Base-by-base conservation (phyloP, 2,113 vertebrate genomes). In the Oreocharis arfaki region DNA sequence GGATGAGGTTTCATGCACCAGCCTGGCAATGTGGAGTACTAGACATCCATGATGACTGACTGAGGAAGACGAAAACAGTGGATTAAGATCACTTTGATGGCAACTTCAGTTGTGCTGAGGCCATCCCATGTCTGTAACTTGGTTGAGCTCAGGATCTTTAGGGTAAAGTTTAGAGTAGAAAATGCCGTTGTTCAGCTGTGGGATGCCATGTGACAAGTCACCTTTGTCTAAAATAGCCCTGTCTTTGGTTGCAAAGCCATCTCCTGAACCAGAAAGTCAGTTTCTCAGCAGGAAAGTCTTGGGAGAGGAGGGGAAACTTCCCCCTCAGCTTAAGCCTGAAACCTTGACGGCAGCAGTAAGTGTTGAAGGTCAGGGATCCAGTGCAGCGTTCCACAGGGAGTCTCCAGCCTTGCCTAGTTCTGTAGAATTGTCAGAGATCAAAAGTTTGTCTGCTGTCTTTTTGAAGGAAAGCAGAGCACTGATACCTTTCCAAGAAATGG, bases 391-490 rank as follows among this genome's bases (percentile, higher is more conserved):
- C 80, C 56, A 23, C 37, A 39, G 71, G 42, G n/a, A 21, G 20
- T 77, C 70, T 50, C 63, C n/a, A 75, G 65, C 41, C 57, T 89
- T 84, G 74, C 70, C 69, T 17, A 1, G 16, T 87, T 84, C 81
- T 26, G 7, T 4, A 57, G 44, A 76, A 30, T 13, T 89, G 81
- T 57, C 73, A 79, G 65, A 92, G 84, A 95, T 71, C 78, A 91
- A 35, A 85, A 84, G 65, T 92, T 92, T 71, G 87, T 93, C 87
- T 84, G 37, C 77, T 79, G 74, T 55, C 87, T 76, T 89, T 46
- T 39, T 94, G 93, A 96, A 94, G 84, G 70, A 93, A 96, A 82
- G 50, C 87, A 92, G 94, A 95, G 74, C 49, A n/a, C 61, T 52
- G 81, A 73, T 75, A 56, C 49, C n/a, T 87, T 82, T 49, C 77